These are phyloP conservation scores for Nansenia antarctica DNA, from an alignment of 2,113 vertebrate genomes.

Conservation along the genomic window DNA sequence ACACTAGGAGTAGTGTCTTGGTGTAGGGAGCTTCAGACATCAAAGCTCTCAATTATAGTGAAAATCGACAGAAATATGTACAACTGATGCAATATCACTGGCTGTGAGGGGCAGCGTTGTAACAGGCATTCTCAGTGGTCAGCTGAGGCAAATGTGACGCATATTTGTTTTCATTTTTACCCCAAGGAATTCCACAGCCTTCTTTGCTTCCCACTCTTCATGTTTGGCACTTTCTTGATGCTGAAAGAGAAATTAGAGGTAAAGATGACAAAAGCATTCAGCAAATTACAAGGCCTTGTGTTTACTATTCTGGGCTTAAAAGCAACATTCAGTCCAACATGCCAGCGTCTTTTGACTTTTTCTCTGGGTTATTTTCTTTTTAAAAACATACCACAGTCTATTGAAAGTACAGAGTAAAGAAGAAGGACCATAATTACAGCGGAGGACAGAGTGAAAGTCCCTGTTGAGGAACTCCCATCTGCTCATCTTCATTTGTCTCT, in stretches of 20 bases:
- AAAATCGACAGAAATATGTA: background rate
- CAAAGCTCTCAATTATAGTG: background rate
- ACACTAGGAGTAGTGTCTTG: no score
- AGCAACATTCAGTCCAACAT: slow-evolving; percentile 72
- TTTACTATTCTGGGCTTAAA: slow-evolving; percentile 69
- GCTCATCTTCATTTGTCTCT: slow-evolving; percentile 66
- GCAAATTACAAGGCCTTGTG: slow-evolving; percentile 81
- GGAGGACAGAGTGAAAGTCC: slow-evolving; percentile 41
- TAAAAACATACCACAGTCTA: slow-evolving; percentile 67
- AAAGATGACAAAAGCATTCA: slow-evolving; percentile 70
- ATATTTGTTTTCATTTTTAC: slow-evolving; percentile 46
- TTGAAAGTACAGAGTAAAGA: slow-evolving; percentile 68
- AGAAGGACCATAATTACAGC: slow-evolving; percentile 67
- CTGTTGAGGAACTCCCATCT: slow-evolving; percentile 55
- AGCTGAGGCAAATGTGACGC: slow-evolving; percentile 6
- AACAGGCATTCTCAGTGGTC: background rate
- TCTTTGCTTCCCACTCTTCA: slow-evolving; percentile 39
- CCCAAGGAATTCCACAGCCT: slow-evolving; percentile 46
- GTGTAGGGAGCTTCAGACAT: background rate
- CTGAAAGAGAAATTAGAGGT: slow-evolving; percentile 61
- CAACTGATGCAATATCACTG: no score
- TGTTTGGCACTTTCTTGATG: slow-evolving; percentile 39
- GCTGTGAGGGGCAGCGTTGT: background rate
- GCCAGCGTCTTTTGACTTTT: slow-evolving; percentile 45
- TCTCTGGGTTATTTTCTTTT: slow-evolving; percentile 26